phyloP scores from a whole-genome alignment of 2,888 invertebrate genomes.

The Nemoura dubitans region DNA sequence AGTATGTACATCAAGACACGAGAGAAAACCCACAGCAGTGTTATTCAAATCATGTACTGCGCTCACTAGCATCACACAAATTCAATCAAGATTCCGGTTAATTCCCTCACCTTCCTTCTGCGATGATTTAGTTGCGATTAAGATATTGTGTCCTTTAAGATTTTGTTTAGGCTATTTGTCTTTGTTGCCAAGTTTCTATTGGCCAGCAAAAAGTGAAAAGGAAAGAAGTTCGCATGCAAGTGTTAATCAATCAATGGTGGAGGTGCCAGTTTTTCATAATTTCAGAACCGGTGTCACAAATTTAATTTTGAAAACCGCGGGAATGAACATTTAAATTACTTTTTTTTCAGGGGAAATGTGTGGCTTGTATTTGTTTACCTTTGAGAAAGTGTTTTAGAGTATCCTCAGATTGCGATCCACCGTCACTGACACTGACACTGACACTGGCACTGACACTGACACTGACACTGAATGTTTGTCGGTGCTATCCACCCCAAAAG shows the following conservation, averaged over 20 bases:
- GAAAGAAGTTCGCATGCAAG: no score
- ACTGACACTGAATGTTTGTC: background rate
- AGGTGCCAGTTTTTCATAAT: no score
- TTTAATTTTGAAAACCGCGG: no score
- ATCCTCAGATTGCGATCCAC: no score
- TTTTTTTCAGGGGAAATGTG: no score
- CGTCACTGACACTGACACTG: no score
- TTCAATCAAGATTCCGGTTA: background rate
- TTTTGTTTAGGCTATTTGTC: background rate
- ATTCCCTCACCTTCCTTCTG: background rate
- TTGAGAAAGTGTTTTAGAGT: background rate
- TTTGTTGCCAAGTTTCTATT: no score
- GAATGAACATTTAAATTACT: no score
- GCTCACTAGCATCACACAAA: background rate
- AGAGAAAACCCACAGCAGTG: background rate
- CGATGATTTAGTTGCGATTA: background rate
- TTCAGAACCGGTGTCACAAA: no score
- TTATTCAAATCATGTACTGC: background rate
- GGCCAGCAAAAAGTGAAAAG: no score
- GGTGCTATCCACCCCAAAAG: background rate
- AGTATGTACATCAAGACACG: conserved; percentile 7
- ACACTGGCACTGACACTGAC: background rate
- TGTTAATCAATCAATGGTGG: no score
- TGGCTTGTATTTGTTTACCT: background rate
- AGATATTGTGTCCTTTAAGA: background rate